A percentile compares a stretch with the other conserved stretches of the same genome.
phyloP scores from a whole-genome alignment of 2,888 invertebrate genomes.

The Tryphoninae sp. region DNA sequence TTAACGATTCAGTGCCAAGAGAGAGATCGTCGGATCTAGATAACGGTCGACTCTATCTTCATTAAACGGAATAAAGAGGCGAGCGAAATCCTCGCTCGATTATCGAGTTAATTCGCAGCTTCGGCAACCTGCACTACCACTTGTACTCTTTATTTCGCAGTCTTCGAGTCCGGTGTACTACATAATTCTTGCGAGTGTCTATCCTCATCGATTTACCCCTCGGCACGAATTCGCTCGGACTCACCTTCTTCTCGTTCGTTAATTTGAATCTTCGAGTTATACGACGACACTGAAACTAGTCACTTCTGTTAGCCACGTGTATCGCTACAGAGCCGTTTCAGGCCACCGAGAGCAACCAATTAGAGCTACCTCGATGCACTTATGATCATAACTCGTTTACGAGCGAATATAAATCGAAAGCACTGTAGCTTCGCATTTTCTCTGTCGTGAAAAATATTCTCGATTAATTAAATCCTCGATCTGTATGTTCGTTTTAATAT shows the following conservation, averaged over 20 bases:
- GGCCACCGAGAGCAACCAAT: background rate
- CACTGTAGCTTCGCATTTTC: constrained; percentile 26
- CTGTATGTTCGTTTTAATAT: no score
- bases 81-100: constrained; percentile 48
- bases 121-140: constrained; percentile 34
- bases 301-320: constrained; percentile 8
- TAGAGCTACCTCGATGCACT: constrained; percentile 29
- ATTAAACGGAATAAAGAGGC: constrained; percentile 57
- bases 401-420: constrained; percentile 55
- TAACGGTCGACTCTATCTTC: constrained; percentile 55
- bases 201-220: constrained; percentile 10
- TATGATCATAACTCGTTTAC: constrained; percentile 46
- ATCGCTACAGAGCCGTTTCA: background rate
- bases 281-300: constrained; percentile 37
- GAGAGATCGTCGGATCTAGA: constrained; percentile 49
- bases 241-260: constrained; percentile 34
- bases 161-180: constrained; percentile 1
- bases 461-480: no score
- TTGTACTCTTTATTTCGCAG: constrained; percentile 35
- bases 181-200: constrained; percentile 49
- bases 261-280: constrained; percentile 40
- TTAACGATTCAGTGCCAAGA: constrained; percentile 39
- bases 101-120: constrained; percentile 56
- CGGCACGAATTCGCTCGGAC: constrained; percentile 27
- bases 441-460: background rate